A percentile compares a stretch with the other conserved stretches of the same genome.
phyloP scores from a whole-genome alignment of 2,113 vertebrate genomes.

The Gobiocypris rarus region DNA sequence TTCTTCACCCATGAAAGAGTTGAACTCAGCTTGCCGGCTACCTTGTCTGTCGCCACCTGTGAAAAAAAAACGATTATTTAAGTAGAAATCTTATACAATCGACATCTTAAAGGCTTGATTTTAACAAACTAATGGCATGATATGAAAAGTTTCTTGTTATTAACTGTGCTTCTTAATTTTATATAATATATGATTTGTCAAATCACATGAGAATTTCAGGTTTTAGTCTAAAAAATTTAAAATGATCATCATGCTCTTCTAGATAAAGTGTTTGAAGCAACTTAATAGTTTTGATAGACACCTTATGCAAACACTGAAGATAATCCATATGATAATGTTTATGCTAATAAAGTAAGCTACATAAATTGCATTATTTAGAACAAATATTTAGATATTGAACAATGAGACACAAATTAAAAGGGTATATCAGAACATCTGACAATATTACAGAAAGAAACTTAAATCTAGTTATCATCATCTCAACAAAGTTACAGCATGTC shows the following conservation, averaged over 20 bases:
- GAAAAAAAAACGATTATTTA: neutral
- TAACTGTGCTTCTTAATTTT: neutral
- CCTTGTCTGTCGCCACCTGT: constrained; percentile 99
- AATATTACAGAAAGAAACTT: too few relatives aligned
- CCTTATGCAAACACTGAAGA: neutral
- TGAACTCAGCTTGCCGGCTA: constrained; percentile 97
- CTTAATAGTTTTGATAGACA: too few relatives aligned
- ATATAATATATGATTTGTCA: neutral
- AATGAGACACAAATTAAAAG: neutral
- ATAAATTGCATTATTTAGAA: too few relatives aligned
- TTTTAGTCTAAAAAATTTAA: neutral
- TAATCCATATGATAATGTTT: neutral
- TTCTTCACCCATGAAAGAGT: constrained; percentile 99
- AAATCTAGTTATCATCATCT: too few relatives aligned
- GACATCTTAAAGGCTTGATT: neutral
- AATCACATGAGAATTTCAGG: neutral
- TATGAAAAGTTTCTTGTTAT: neutral
- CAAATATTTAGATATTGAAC: neutral
- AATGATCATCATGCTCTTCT: neutral
- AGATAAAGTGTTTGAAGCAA: too few relatives aligned
- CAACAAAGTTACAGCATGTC: too few relatives aligned
- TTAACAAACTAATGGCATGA: neutral
- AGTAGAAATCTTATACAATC: too few relatives aligned
- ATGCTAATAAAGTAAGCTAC: neutral
- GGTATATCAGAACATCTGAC: too few relatives aligned